Base-by-base conservation (phyloP, 2,888 invertebrate genomes). In the Carabus problematicus region DNA sequence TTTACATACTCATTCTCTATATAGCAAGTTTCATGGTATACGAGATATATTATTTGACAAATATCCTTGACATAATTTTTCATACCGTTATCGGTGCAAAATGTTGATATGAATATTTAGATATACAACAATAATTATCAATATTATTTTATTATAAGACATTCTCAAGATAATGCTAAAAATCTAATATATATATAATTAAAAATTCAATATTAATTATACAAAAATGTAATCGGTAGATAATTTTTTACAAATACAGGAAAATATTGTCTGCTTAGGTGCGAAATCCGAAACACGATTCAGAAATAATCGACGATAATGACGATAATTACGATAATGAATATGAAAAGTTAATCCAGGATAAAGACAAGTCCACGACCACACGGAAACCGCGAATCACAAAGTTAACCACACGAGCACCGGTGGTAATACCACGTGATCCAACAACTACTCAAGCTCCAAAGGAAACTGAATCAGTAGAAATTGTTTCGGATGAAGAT, bases 381-480 rank as follows among this genome's bases (percentile, higher is more conserved):
- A 3, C 60, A 60, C 55, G 18, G 55, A 60, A 58, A 58, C 11
- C 14, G 6, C 59, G 39, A 39, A 19, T 58, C 14, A 12, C 45
- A 2, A 12, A 45, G 7, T 45, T 12, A 45, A 45, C 11, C 45
- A 29, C 45, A 45, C 45, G 14, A 45, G 2, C 45, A 45, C 14
- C 29, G 29, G 3, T 29, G 29, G 6, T 29, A 29, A 29, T 29
- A 29, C 29, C 29, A 6, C 29, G 29, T 29, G 29, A 56, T 12
- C 9, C 8, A 56, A 19, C 12, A 1, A 56, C 40, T 14, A 56
- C 40, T 19, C 29, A 19, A 52, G 19, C 12, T 52, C 12, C 12
- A 18, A 12, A 8, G 12, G 18, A 16, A n/a, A 6, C 16, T 18
- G 19, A 18, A 8, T 52, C 12, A 9, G 52, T 11, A 3, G 12